Percentiles rank a stretch among this genome's conserved stretches.
These are phyloP conservation scores for Troglohyphantes excavatus DNA, from an alignment of 2,888 invertebrate genomes.

Conservation along the genomic window DNA sequence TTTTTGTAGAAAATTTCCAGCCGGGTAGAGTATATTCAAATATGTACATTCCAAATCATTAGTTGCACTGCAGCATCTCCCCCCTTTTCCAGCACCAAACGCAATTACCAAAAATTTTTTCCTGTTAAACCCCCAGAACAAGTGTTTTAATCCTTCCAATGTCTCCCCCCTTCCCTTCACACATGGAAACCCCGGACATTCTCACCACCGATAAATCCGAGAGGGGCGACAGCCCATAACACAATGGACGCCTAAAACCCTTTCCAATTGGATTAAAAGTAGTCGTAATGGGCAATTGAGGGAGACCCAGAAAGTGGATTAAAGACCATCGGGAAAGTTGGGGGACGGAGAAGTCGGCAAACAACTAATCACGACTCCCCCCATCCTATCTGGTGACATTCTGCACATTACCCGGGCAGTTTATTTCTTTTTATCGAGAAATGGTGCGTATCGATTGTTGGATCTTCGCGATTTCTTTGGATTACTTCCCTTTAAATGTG, in stretches of 20 bases:
- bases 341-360: slow-evolving; percentile 43
- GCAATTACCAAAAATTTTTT: no score
- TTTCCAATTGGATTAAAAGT: slow-evolving; percentile 68
- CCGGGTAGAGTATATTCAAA: no score
- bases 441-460: neutral
- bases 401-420: neutral
- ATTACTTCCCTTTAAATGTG: neutral
- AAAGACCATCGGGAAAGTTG: slow-evolving; percentile 32
- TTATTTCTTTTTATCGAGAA: slow-evolving; percentile 3
- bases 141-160: neutral
- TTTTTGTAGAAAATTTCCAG: no score
- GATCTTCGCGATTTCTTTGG: neutral
- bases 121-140: neutral
- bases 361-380: slow-evolving; percentile 54
- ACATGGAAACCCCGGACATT: neutral
- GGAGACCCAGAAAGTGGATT: slow-evolving; percentile 61
- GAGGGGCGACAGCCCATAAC: neutral
- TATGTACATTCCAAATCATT: no score
- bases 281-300: slow-evolving; percentile 65
- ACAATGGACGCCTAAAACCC: slow-evolving; percentile 30
- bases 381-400: slow-evolving; percentile 20
- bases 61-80: no score
- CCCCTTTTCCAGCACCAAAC: no score
- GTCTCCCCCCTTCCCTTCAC: neutral
- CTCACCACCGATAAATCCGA: slow-evolving; percentile 16